phyloP scores from a whole-genome alignment of 2,797 vertebrate genomes.

The Pseudochirops corinnae region DNA sequence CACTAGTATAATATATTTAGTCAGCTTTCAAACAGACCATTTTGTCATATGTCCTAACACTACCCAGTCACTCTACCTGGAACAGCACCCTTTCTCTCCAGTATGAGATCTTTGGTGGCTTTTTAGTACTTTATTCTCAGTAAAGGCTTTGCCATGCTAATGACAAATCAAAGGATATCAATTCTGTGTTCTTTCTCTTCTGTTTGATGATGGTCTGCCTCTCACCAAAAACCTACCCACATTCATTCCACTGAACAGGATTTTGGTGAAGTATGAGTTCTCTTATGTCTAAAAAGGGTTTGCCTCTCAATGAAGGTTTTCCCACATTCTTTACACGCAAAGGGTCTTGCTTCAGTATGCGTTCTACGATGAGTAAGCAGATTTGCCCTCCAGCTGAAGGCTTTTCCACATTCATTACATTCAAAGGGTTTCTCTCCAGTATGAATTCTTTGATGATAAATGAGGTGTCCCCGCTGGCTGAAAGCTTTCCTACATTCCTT shows the following conservation, averaged over 20 bases:
- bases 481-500: conserved; percentile 3
- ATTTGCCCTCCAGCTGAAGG: conserved; percentile 15
- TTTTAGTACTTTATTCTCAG: not conserved
- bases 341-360: conserved; percentile 61
- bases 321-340: conserved; percentile 54
- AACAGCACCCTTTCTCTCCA: not conserved
- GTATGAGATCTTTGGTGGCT: not conserved
- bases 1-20: not conserved
- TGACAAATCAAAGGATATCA: not conserved
- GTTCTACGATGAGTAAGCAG: conserved; percentile 59
- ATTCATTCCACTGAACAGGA: conserved; percentile 53
- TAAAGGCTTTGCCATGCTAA: not conserved
- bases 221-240: conserved; percentile 51
- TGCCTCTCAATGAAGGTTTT: conserved; percentile 41
- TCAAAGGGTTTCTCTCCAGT: conserved; percentile 30
- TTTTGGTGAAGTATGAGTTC: conserved; percentile 56
- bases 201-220: not conserved
- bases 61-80: not conserved
- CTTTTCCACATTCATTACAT: conserved; percentile 36
- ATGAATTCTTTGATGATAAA: conserved; percentile 25
- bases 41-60: not conserved
- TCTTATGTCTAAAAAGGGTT: conserved; percentile 52
- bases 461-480: conserved; percentile 1
- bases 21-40: not conserved
- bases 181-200: not conserved